Evolutionary conservation across 2,113 vertebrate species (phyloP), one percentile per base, ranked within the genome.

Genomic region (Lepus timidus): DNA sequence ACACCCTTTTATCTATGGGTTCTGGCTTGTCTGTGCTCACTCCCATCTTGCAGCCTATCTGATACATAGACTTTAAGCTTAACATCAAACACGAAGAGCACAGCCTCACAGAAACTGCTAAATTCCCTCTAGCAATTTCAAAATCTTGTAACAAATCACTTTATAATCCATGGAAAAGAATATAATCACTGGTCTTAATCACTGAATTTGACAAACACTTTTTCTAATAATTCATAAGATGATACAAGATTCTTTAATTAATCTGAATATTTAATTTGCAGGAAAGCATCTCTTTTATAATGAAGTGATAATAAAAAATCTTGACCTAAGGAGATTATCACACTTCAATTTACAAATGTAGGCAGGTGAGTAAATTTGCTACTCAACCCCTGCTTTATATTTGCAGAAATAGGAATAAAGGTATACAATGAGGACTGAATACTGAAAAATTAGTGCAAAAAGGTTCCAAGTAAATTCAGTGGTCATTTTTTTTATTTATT

Each of bases 201-300:
- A 2, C 64, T 20, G 64, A 64, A 71, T n/a, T 78, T 85, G 20
- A 31, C 6, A 84, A 51, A 14, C 14, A 84, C 2, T 67, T 68
- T 61, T 71, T 25, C 44, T 7, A 52, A 62, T 55, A 84, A 79
- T 73, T 44, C 79, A 31, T 80, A 27, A 65, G 3, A n/a, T 55
- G 9, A 16, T 44, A 14, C 27, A 76, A 90, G n/a, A 62, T 84
- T 78, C 65, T 65, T 94, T 90, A 74, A 81, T 76, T 71, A 52
- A 75, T 84, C 31, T 85, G 55, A 84, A 89, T 85, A 22, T 51
- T 67, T 64, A 52, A 27, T 71, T 62, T 68, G 8, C 29, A 85
- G 4, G 9, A 39, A 14, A 1, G 12, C 19, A 65, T 51, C 7
- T 71, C 17, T 84, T 52, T 73, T 44, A 25, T 27, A 71, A 78